Evolutionary conservation across 1,140 invertebrate genomes (phyloP).

Genomic region (Onthophagus taurus): DNA sequence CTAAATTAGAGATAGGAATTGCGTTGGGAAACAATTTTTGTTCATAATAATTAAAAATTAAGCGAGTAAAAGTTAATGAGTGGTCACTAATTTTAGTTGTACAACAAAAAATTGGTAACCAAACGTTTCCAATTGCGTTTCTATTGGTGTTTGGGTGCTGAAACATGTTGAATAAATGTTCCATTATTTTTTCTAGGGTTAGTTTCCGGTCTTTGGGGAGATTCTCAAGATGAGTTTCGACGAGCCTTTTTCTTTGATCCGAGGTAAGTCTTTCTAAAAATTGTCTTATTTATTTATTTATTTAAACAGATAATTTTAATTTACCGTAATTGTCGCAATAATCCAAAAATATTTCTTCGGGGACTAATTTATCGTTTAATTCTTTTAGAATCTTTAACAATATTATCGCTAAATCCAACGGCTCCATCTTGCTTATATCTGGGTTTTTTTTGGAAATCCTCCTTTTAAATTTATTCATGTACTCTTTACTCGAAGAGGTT

Average conservation of each 20-base stretch:
- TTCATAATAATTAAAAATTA: too few relatives aligned
- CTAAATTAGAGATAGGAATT: too few relatives aligned
- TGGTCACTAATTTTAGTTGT: slow-evolving; percentile 1
- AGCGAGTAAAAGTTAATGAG: too few relatives aligned
- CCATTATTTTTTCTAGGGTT: slow-evolving; percentile 1
- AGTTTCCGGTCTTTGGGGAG: neutral
- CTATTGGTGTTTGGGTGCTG: neutral
- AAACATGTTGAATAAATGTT: slow-evolving; percentile 4
- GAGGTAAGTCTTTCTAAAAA: too few relatives aligned
- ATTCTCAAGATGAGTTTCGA: neutral
- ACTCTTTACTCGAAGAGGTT: neutral
- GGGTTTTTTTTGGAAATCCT: neutral
- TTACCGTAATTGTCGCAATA: slow-evolving; percentile 6
- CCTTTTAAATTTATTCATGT: slow-evolving; percentile 3
- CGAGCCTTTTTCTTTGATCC: neutral
- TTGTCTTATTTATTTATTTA: too few relatives aligned
- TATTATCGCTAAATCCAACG: neutral
- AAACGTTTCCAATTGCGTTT: neutral
- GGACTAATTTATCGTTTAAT: neutral
- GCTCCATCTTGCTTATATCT: slow-evolving; percentile 2
- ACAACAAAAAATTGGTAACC: slow-evolving; percentile 3
- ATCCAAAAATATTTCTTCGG: neutral
- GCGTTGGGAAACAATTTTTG: too few relatives aligned
- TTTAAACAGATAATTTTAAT: neutral
- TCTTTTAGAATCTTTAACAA: slow-evolving; percentile 5